Conservation (phyloP, 2,113 vertebrate genomes). For the Vulpes vulpes region DNA sequence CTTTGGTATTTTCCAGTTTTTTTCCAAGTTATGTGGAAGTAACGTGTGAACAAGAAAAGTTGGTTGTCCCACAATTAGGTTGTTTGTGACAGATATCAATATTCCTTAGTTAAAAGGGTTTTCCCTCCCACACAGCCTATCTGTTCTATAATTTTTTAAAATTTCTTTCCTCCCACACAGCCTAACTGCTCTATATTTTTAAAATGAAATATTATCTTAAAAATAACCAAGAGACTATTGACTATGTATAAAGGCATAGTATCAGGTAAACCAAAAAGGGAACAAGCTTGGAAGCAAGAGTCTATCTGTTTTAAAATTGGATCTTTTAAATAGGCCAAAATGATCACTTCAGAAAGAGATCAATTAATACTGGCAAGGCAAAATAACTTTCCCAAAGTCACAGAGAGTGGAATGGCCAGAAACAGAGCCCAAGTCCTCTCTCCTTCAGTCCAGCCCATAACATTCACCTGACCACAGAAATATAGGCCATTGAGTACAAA, state of each 20-base stretch:
- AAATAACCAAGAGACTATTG: conserved; percentile 35
- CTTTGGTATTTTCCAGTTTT: conserved; percentile 31
- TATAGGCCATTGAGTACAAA: background rate
- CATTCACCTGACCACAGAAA: background rate
- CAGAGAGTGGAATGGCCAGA: background rate
- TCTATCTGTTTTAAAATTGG: conserved; percentile 45
- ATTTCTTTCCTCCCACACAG: background rate
- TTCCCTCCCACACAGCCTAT: background rate
- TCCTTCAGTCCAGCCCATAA: background rate
- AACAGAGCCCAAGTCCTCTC: background rate
- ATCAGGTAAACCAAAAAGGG: conserved; percentile 41
- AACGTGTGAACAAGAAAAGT: conserved; percentile 20
- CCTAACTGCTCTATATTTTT: conserved; percentile 19
- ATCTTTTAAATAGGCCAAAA: conserved; percentile 24
- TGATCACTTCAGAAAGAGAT: conserved; percentile 28
- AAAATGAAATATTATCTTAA: conserved; percentile 59
- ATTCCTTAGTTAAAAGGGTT: background rate
- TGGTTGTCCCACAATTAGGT: background rate
- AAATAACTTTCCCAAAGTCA: conserved; percentile 10
- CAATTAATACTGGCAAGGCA: background rate
- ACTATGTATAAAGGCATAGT: background rate
- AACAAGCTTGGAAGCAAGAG: conserved; percentile 22
- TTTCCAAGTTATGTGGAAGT: background rate
- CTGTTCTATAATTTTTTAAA: conserved; percentile 19
- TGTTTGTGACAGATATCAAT: conserved; percentile 19